These are phyloP conservation scores for Romanogobio albipinnatus DNA, from an alignment of 2,113 vertebrate species.

Conservation along the genomic window DNA sequence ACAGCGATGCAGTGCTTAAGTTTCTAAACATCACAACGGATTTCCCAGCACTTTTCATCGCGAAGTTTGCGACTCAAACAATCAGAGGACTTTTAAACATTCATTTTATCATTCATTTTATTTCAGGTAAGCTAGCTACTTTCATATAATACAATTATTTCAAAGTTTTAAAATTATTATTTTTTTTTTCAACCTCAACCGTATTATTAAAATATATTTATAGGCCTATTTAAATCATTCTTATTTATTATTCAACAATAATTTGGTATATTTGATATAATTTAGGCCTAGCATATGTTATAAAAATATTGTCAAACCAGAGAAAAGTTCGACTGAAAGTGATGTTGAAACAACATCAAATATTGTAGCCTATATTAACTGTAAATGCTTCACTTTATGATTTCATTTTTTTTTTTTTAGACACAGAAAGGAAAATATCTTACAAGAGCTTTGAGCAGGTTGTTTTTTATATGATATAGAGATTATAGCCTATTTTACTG, in stretches of 20 bases:
- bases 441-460: neutral
- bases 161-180: neutral
- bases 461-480: neutral
- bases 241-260: neutral
- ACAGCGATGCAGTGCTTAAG: conserved; percentile 60
- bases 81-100: neutral
- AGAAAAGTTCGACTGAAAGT: neutral
- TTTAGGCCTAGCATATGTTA: neutral
- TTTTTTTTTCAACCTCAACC: neutral
- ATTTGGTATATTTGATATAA: neutral
- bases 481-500: neutral
- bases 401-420: neutral
- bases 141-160: neutral
- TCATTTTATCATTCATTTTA: no score
- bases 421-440: neutral
- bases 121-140: neutral
- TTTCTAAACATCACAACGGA: conserved; percentile 28
- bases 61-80: neutral
- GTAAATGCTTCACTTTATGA: neutral
- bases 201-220: neutral
- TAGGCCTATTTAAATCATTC: neutral
- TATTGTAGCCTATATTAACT: neutral
- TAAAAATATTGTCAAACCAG: neutral
- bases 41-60: neutral
- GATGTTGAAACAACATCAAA: neutral